These are phyloP conservation scores for Battus philenor DNA, from an alignment of 1,140 invertebrate species.

Conservation along the genomic window DNA sequence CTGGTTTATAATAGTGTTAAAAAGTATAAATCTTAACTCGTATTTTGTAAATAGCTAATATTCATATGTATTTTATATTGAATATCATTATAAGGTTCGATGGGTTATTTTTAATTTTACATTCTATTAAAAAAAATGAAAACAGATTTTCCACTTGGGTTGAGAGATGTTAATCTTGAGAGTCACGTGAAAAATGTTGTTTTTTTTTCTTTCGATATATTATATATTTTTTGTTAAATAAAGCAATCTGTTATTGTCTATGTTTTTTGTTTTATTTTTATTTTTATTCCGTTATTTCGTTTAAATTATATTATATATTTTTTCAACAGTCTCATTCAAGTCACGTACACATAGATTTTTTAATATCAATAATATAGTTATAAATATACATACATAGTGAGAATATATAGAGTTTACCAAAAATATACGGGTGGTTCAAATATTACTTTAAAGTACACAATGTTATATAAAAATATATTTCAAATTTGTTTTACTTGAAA, in stretches of 20 bases:
- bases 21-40: conserved; percentile 69
- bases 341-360: conserved; percentile 29
- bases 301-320: conserved; percentile 29
- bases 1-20: conserved; percentile 72
- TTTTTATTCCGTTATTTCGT: conserved; percentile 41
- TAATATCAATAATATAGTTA: conserved; percentile 48
- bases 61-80: conserved; percentile 74
- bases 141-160: conserved; percentile 53
- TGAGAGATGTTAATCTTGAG: conserved; percentile 31
- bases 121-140: conserved; percentile 61
- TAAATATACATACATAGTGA: conserved; percentile 65
- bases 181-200: conserved; percentile 63
- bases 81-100: conserved; percentile 68
- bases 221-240: conserved; percentile 76
- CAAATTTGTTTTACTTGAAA: conserved; percentile 21
- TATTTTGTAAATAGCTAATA: conserved; percentile 75
- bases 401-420: conserved; percentile 53
- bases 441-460: conserved; percentile 48
- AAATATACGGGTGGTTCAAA: conserved; percentile 69
- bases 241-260: conserved; percentile 74
- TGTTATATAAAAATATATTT: conserved; percentile 35
- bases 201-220: conserved; percentile 69
- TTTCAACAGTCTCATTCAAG: conserved; percentile 23
- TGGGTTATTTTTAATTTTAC: conserved; percentile 74
- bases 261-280: conserved; percentile 67